Evolutionary conservation across 2,797 vertebrate species (phyloP).

Genomic region (Meda fulgida): DNA sequence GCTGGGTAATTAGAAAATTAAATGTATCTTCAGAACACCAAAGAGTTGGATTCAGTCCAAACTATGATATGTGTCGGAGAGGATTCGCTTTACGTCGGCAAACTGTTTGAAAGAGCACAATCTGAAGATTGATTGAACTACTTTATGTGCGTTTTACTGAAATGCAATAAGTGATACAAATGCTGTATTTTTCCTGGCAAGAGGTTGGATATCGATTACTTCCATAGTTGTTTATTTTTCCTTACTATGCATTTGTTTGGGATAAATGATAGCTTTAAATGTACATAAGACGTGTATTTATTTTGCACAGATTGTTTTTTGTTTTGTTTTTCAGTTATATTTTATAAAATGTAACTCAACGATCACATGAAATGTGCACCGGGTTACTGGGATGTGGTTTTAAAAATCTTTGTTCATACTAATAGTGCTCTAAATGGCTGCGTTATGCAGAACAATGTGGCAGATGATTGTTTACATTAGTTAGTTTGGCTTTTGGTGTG

Average conservation of each 20-base stretch:
- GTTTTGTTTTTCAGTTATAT: constrained; percentile 22
- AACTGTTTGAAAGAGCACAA: constrained; percentile 46
- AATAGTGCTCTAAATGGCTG: constrained; percentile 30
- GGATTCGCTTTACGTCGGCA: constrained; percentile 3
- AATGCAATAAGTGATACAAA: constrained; percentile 48
- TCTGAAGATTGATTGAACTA: constrained; percentile 34
- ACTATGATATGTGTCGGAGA: not conserved
- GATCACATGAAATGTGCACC: constrained; percentile 40
- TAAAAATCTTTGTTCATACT: constrained; percentile 37
- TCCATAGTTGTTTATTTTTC: constrained; percentile 40
- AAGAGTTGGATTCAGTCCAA: constrained; percentile 44
- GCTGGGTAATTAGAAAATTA: constrained; percentile 17
- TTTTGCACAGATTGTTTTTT: constrained; percentile 54
- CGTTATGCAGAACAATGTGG: constrained; percentile 33
- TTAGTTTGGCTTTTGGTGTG: constrained; percentile 46
- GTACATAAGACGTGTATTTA: constrained; percentile 61
- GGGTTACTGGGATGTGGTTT: constrained; percentile 44
- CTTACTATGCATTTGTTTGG: constrained; percentile 49
- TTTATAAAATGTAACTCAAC: constrained; percentile 52
- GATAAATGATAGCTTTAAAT: constrained; percentile 56
- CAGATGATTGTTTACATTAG: constrained; percentile 40
- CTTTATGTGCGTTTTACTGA: constrained; percentile 21
- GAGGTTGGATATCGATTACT: constrained; percentile 28
- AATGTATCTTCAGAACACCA: constrained; percentile 46
- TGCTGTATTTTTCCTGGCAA: constrained; percentile 45